These are phyloP conservation scores for Camponotus pennsylvanicus DNA, from an alignment of 1,140 invertebrate species.

Conservation along the genomic window DNA sequence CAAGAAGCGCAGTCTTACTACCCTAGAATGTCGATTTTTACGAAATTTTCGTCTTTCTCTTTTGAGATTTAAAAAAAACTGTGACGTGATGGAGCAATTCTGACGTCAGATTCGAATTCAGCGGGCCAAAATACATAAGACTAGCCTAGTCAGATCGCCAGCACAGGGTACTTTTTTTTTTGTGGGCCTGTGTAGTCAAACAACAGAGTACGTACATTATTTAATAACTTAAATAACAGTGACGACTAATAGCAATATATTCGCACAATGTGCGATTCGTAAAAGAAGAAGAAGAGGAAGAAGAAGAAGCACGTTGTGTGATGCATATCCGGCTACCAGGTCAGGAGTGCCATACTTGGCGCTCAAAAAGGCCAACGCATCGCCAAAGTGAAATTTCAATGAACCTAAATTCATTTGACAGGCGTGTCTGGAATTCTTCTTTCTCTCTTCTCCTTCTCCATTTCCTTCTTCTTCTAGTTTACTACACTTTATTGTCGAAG, in stretches of 20 bases:
- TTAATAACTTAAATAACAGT: constrained; percentile 62
- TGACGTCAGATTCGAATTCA: no score
- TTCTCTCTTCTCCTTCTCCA: background rate
- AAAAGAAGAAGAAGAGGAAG: no score
- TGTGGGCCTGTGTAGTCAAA: no score
- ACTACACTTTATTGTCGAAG: constrained; percentile 35
- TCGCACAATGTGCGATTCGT: constrained; percentile 68
- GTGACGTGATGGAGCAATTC: no score
- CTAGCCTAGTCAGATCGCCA: no score
- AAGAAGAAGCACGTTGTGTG: constrained; percentile 64
- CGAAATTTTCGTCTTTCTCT: no score
- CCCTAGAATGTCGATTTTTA: no score
- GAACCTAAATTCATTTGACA: constrained; percentile 74
- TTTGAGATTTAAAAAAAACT: no score
- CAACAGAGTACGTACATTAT: background rate
- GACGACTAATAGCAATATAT: constrained; percentile 40
- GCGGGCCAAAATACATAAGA: no score
- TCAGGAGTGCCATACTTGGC: constrained; percentile 78
- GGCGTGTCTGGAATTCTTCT: constrained; percentile 73
- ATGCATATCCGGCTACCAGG: constrained; percentile 76
- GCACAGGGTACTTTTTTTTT: no score
- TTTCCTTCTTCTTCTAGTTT: constrained; percentile 16
- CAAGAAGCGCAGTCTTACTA: no score
- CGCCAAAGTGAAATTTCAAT: constrained; percentile 78
- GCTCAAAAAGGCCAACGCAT: constrained; percentile 74